Percentiles rank a stretch among this genome's conserved stretches.
Evolutionary conservation across 2,797 vertebrate species (phyloP).

Genomic region (Cuculus canorus): DNA sequence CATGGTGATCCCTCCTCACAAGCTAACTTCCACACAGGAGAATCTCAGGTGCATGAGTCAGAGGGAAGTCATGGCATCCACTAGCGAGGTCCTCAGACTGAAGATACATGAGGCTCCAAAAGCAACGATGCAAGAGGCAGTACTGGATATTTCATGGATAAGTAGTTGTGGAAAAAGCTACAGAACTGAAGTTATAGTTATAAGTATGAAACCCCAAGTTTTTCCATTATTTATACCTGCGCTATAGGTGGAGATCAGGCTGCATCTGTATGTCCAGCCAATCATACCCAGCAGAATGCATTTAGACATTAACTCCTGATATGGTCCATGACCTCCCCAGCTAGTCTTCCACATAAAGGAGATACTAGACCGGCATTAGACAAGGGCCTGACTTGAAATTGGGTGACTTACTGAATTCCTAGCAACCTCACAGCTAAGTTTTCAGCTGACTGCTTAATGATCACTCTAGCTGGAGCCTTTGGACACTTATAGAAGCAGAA

Average conservation of each 20-base stretch:
- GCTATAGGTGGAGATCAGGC: not conserved
- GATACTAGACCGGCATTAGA: not conserved
- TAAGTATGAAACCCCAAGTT: not conserved
- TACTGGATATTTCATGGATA: not conserved
- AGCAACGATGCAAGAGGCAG: not conserved
- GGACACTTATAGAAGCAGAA: not conserved
- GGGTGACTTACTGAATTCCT: not conserved
- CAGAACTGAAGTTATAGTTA: not conserved
- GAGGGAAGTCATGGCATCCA: not conserved
- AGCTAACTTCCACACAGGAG: not conserved
- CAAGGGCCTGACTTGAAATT: not conserved
- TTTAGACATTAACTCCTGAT: not conserved
- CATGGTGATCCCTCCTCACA: not conserved
- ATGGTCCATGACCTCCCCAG: not conserved
- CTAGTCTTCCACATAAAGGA: not conserved
- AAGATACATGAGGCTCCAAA: not conserved
- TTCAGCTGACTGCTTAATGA: not conserved
- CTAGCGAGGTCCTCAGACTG: not conserved
- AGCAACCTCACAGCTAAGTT: not conserved
- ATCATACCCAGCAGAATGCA: not conserved
- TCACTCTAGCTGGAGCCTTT: not conserved
- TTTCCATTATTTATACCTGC: not conserved
- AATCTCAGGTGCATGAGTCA: not conserved
- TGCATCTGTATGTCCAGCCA: not conserved
- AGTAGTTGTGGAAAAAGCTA: not conserved